Evolutionary conservation across 2,888 invertebrate genomes (phyloP), one percentile per base, ranked within the genome.

Genomic region (Drosophila meridionalis): DNA sequence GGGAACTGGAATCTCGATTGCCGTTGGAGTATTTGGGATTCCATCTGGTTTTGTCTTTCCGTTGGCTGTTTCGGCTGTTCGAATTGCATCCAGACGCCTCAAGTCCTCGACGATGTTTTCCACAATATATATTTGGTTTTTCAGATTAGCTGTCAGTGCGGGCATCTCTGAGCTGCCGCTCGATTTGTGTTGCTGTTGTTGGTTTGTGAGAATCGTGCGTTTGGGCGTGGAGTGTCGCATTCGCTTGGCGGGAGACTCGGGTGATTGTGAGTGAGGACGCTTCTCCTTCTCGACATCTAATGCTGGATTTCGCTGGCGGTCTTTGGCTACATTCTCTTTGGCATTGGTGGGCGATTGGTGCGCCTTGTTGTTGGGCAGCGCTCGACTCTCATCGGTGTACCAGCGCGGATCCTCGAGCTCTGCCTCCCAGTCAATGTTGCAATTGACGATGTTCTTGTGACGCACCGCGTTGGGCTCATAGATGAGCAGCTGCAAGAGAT

Each of bases 351-450:
- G 59, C 11, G 62, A 57, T 38, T 82, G 84, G 4, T 85, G 82
- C 2, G 77, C 63, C 36, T 61, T 83, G n/a, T 64, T 82, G n/a
- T 28, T 50, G 14, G 57, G 34, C 11, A 12, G 11, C 32, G 36
- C 8, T 3, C 38, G 56, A 4, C 28, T 32, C 7, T 64, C 67
- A 1, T 89, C 72, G 5, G 81, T 84, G 53, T 92, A 91, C 91
- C 91, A 91, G 38, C 92, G 91, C 7, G 91, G 92, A 77, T 91
- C 82, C 42, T 91, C 83, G 12, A 91, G 72, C 55, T 91, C 91
- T 1, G 91, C 88, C 32, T 91, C 88, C 69, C 90, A 82, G 64
- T 92, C 91, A 32, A 91, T 83, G 2, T 61, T 14, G 32, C 47
- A 69, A 12, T 75, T 53, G 11, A 65, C 69, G 30, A 61, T 73